Evolutionary conservation across 2,113 vertebrate species (phyloP), one percentile per base, ranked within the genome.

Genomic region (Otolemur garnettii): DNA sequence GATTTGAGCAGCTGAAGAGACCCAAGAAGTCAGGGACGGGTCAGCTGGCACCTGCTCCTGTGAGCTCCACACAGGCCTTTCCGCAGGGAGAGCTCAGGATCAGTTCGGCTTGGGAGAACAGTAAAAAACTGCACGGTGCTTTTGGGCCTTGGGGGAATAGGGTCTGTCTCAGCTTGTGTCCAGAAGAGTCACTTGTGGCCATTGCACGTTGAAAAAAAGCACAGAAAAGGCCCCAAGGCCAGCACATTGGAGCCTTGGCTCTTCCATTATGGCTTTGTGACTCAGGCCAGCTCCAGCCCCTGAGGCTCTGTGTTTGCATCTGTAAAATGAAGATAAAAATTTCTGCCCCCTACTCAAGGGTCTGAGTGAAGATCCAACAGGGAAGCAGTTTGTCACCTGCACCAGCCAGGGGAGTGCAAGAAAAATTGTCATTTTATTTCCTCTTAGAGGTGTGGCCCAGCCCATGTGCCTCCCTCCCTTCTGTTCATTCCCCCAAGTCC

Each of bases 71-170:
- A 14, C 4, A 28, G 53, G 45, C 72, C 82, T 81, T 72, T 53
- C 26, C 87, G 19, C 33, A 9, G 7, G 71, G 13, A 75, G 21
- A 10, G 17, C 35, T 33, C 53, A 24, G 28, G 17, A 24, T 68
- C 7, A 2, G 6, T 17, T 30, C 66, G 24, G 42, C 1, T 0
- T 13, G 21, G 9, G n/a, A 45, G 82, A n/a, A 42, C 3, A 5
- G 2, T 19, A 57, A 38, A 71, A 4, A 60, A 28, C 38, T 11
- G 0, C 50, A 42, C 33, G 0, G 5, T 24, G 33, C 35, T 33
- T 60, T 62, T 18, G 50, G 74, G 45, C 81, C 53, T 75, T 68
- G 8, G 33, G 19, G 87, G 60, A 53, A 35, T 21, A 11, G 38
- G 17, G 26, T 15, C 45, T 1, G 35, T 72, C 89, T 87, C 21